These are phyloP conservation scores for Neodiprion fabricii DNA, from an alignment of 1,140 invertebrate genomes.

Conservation along the genomic window DNA sequence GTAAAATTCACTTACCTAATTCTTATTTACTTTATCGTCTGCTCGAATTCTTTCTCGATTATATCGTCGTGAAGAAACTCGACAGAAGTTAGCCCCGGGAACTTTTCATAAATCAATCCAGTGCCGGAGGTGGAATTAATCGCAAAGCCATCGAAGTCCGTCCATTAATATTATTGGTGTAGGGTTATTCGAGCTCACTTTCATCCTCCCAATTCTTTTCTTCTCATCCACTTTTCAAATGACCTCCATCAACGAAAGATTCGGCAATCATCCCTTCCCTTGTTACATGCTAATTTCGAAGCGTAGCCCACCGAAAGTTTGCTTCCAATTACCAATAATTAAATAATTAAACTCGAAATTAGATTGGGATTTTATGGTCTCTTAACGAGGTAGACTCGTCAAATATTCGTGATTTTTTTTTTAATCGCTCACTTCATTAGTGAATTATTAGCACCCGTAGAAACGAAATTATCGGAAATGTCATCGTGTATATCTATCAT, in stretches of 20 bases:
- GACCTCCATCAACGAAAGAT: not conserved
- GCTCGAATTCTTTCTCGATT: not conserved
- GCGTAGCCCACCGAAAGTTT: no score
- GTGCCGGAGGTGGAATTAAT: not conserved
- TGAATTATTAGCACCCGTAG: no score
- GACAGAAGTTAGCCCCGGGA: not conserved
- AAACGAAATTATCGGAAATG: no score
- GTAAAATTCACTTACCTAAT: not conserved
- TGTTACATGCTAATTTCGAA: no score
- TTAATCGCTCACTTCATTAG: no score
- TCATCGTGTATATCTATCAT: no score
- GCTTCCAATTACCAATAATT: no score
- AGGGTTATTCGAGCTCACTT: not conserved
- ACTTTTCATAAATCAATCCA: not conserved
- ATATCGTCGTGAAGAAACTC: no score
- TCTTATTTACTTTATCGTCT: not conserved
- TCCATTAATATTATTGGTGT: not conserved
- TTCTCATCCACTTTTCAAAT: not conserved
- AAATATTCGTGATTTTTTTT: no score
- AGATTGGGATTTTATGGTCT: no score
- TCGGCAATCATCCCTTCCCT: not conserved
- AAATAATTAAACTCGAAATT: no score
- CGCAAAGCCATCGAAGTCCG: not conserved
- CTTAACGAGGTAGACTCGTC: no score
- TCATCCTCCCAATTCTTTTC: not conserved